phyloP scores from a whole-genome alignment of 2,113 vertebrate species.

The Centropus unirufus region DNA sequence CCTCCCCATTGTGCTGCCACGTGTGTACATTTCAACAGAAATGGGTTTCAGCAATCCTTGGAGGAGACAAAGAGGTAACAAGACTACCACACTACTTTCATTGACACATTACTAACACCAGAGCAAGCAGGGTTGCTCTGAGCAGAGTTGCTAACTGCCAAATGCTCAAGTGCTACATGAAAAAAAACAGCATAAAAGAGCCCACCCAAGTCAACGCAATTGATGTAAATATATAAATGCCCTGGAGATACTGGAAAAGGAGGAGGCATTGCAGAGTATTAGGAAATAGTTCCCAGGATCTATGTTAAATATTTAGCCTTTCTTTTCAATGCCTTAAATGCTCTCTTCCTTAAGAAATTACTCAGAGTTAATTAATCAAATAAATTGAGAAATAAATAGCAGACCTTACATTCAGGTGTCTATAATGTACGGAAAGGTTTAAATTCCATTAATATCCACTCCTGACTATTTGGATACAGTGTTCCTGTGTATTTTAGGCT shows the following conservation, averaged over 20 bases:
- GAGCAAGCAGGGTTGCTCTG: not conserved
- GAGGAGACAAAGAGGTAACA: not conserved
- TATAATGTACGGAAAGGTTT: not conserved
- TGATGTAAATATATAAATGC: not conserved
- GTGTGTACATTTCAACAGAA: not conserved
- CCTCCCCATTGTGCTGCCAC: not conserved
- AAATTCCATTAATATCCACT: not conserved
- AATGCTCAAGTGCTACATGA: not conserved
- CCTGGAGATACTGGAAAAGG: not conserved
- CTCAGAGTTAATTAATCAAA: not conserved
- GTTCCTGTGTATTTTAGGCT: not conserved
- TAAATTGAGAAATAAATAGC: not conserved
- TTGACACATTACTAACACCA: not conserved
- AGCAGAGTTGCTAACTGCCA: not conserved
- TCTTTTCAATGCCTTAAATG: not conserved
- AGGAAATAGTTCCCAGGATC: not conserved
- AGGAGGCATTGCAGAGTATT: not conserved
- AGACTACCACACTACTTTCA: not conserved
- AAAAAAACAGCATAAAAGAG: not conserved
- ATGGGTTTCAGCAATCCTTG: not conserved
- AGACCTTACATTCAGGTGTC: not conserved
- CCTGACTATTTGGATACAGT: not conserved
- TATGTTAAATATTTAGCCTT: not conserved
- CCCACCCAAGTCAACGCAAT: not conserved
- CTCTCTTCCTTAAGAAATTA: not conserved